phyloP scores from a whole-genome alignment of 1,140 invertebrate genomes.

The Aphelinus certus region DNA sequence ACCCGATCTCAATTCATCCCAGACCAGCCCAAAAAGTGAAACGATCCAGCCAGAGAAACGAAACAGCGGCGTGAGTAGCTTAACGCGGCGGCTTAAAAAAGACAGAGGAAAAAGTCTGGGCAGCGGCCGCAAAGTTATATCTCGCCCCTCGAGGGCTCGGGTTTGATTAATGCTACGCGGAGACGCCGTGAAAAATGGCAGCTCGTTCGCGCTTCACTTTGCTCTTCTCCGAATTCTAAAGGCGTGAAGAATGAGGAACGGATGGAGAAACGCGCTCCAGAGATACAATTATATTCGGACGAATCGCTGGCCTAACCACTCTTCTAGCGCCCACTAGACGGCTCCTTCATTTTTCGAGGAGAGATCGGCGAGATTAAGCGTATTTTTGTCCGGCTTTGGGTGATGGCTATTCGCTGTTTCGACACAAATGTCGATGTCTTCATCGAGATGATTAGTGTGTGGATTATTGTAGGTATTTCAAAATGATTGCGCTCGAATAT shows the following conservation, averaged over 20 bases:
- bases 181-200: conserved; percentile 44
- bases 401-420: no score
- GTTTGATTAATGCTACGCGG: conserved; percentile 46
- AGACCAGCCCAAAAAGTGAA: neutral
- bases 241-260: conserved; percentile 33
- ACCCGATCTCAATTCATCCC: no score
- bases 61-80: neutral
- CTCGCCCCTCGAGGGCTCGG: neutral
- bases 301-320: neutral
- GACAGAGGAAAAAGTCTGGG: neutral
- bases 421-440: neutral
- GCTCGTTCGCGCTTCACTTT: conserved; percentile 40
- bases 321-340: neutral
- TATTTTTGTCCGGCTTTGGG: neutral
- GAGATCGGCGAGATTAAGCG: neutral
- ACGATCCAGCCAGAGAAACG: neutral
- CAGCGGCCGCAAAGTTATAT: conserved; percentile 18
- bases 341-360: neutral
- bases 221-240: conserved; percentile 36
- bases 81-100: conserved; percentile 8
- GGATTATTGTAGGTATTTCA: no score
- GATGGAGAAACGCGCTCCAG: neutral
- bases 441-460: neutral
- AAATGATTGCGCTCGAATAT: no score
- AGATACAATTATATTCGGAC: conserved; percentile 23